Percentiles rank a stretch among this genome's conserved stretches.
These are phyloP conservation scores for Mastomys coucha DNA, from an alignment of 2,113 vertebrate species.

Conservation along the genomic window DNA sequence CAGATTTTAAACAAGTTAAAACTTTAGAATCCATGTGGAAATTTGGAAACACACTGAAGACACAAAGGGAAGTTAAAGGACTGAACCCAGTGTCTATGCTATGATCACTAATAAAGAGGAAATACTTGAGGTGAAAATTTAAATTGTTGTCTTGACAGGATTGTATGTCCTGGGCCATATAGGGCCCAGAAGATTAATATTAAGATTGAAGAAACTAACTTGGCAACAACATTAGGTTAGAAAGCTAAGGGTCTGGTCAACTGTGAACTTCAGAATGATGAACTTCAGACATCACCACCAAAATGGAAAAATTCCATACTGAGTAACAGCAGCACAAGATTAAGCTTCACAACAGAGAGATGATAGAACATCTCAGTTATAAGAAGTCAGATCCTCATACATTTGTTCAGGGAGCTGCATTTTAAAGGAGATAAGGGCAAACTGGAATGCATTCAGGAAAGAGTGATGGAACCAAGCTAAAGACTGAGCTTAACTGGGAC, in stretches of 20 bases:
- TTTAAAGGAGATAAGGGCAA: not conserved
- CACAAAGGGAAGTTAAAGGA: slow-evolving; percentile 2
- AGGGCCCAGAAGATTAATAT: not conserved
- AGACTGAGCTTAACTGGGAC: not conserved
- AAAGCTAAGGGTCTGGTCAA: not conserved
- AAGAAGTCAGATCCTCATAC: not conserved
- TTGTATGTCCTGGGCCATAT: not conserved
- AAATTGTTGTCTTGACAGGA: not conserved
- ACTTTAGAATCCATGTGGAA: not conserved
- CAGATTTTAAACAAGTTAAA: slow-evolving; percentile 26
- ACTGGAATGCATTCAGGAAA: not conserved
- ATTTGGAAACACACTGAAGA: slow-evolving; percentile 11
- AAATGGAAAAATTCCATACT: not conserved
- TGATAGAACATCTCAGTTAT: not conserved
- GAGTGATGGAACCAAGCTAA: not conserved
- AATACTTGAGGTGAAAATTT: not conserved
- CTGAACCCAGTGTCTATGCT: not conserved
- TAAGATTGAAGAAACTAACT: not conserved
- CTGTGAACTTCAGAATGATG: not conserved
- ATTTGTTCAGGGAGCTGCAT: slow-evolving; percentile 13
- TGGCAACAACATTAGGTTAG: not conserved
- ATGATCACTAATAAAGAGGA: not conserved
- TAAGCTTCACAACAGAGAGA: not conserved
- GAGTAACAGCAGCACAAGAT: not conserved
- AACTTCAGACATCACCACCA: not conserved